Evolutionary conservation across 2,113 vertebrate genomes (phyloP), one percentile per base, ranked within the genome.

Genomic region (Zeus faber): DNA sequence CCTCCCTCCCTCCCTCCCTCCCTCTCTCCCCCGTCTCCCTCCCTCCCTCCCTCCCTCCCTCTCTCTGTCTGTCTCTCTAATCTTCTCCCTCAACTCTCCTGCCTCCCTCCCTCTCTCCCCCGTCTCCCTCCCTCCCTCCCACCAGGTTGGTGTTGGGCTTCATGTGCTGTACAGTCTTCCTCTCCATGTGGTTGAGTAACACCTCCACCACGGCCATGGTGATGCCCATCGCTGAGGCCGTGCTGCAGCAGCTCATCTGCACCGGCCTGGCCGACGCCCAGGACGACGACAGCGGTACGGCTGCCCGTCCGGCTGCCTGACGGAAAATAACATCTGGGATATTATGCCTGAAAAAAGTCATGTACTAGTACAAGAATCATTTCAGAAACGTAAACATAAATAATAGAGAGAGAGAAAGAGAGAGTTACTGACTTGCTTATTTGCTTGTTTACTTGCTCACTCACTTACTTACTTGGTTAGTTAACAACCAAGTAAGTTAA

Each of bases 101-200:
- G n/a, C 9, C 26, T 17, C 26, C 8, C 26, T 17, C n/a, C n/a
- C 25, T 25, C 47, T 17, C 6, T 31, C 18, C 24, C 24, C 14
- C 46, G 6, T 14, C 4, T 0, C 16, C 1, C 5, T 1, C 23
- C 21, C 8, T 43, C 11, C 20, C 1, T 37, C 1, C 24, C 2
- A 50, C 3, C 74, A 99, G 97, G 96, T 61, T 99, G 69, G 93
- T 99, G 50, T 89, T 99, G 3, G 97, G 97, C 53, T 99, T 99
- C 83, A 99, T 99, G 97, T 95, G 93, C 78, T 98, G 96, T 52
- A 99, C 96, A 0, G 92, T 92, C 0, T 86, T 94, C 62, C 89
- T 99, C 39, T 99, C 97, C 83, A 98, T 98, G 96, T 99, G 97
- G 96, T 93, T 99, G 59, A 98, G 96, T 77, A 99, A 99, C 87